Evolutionary conservation across 2,888 invertebrate genomes (phyloP), one percentile per base, ranked within the genome.

Genomic region (Acronicta psi): DNA sequence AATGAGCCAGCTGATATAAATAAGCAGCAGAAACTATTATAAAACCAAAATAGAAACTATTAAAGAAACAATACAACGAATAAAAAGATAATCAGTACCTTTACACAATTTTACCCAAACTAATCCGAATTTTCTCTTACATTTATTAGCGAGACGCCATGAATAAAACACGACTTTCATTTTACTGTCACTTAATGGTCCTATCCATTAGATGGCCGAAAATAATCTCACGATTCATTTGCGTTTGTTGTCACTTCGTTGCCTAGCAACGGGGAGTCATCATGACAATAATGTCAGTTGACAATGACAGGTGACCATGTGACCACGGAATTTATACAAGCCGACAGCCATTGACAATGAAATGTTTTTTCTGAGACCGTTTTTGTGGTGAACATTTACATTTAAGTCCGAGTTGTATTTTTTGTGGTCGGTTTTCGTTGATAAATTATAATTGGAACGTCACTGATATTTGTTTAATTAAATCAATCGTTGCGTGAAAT

Each of bases 251-350:
- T 58, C 47, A 69, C 71, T 8, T 40, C 10, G 81, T 82, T 77
- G 72, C 82, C 53, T 66, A 49, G 84, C 72, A 75, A 83, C 82
- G 38, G 13, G 57, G 56, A 81, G 74, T 75, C 81, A 80, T 67
- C 69, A 60, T 72, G 74, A 78, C 73, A 77, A 73, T 63, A n/a
- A 65, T 68, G 72, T 70, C 70, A 69, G 59, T 51, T 46, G 52
- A 45, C 66, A 59, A 14, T 76, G 81, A 80, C 79, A 80, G 59
- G 61, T 73, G 68, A 54, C 69, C 75, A 74, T 64, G 74, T 75
- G 67, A 52, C 53, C 62, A 70, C 46, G 53, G 65, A 62, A 80
- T 84, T 84, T 84, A 82, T 83, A 79, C 74, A 78, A 73, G 56
- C 56, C 67, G 77, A 79, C 79, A 74, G 38, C n/a, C 38, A 9